Evolutionary conservation across 2,797 vertebrate species (phyloP), one percentile per base, ranked within the genome.

Genomic region (Molossus alvarezi): DNA sequence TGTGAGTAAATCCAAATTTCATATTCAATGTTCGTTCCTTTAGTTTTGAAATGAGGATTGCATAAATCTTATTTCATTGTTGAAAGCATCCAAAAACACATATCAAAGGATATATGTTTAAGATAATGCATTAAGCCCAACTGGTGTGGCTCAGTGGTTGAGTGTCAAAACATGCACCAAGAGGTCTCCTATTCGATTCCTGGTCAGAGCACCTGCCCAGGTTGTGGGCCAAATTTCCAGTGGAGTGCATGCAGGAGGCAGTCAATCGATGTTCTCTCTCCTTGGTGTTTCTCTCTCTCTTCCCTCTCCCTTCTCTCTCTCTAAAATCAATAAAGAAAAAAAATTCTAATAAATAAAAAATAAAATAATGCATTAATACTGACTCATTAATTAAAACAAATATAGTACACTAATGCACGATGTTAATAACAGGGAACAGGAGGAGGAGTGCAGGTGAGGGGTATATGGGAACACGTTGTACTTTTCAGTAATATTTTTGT

Each of bases 1-100:
- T 48, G 4, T 14, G 51, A 94, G n/a, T 37, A 92, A 96, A 88
- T 96, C 45, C 45, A 90, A 45, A 57, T 80, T 76, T 75, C 58
- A 17, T 8, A 55, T 12, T 60, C 58, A 80, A 53, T 57, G 69
- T 93, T 55, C 20, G 20, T 60, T 77, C 88, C 5, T 6, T 51
- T 75, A 60, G 20, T 94, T 90, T 92, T 84, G 13, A 76, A 90
- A 92, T 73, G 37, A 25, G 20, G 2, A 33, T 65, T 55, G 15
- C 64, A 71, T 37, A n/a, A 75, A 67, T 77, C 14, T 81, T 69
- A 0, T 53, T 4, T 57, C 51, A 1, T 88, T 90, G 20, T 71
- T 91, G 41, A 90, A 88, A 87, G 23, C 13, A 71, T 37, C 6
- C 0, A 51, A 87, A 94, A 75, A 58, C 9, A 48, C 48, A 13